These are phyloP conservation scores for Polypterus bichir DNA, from an alignment of 2,113 vertebrate genomes.

Conservation along the genomic window DNA sequence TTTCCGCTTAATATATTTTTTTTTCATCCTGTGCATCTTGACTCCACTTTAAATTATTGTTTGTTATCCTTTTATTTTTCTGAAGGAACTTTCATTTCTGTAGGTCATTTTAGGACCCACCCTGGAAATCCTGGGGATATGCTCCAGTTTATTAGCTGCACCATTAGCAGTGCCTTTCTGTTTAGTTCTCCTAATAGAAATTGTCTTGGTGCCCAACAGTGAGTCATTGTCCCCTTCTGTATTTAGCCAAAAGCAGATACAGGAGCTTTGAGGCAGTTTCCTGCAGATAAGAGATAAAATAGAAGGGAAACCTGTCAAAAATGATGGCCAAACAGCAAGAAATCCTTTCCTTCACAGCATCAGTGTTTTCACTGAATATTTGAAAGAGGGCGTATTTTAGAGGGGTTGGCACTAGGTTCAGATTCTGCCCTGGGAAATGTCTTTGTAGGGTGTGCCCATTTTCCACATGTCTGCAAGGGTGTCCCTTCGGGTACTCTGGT, in stretches of 20 bases:
- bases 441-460: no score
- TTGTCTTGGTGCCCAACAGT: conserved; percentile 37
- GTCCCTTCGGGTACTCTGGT: no score
- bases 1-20: conserved; percentile 16
- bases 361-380: conserved; percentile 7
- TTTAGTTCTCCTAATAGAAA: conserved; percentile 26
- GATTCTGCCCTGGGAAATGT: no score
- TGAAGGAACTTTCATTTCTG: conserved; percentile 43
- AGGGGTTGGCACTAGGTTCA: no score
- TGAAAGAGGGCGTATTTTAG: not conserved
- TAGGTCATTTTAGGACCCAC: conserved; percentile 36
- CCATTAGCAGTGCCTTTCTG: conserved; percentile 24
- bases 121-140: conserved; percentile 31
- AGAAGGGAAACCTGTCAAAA: conserved; percentile 43
- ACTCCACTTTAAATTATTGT: conserved; percentile 33
- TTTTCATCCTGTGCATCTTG: conserved; percentile 27
- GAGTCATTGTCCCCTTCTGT: conserved; percentile 49
- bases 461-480: no score
- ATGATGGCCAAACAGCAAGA: conserved; percentile 32
- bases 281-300: conserved; percentile 65
- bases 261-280: conserved; percentile 57
- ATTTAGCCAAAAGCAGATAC: conserved; percentile 40
- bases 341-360: conserved; percentile 44
- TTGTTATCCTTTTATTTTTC: conserved; percentile 37
- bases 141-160: conserved; percentile 20